Percentiles rank a stretch among this genome's conserved stretches.
Conservation (phyloP, 2,797 vertebrate species). For the Semaprochilodus insignis region DNA sequence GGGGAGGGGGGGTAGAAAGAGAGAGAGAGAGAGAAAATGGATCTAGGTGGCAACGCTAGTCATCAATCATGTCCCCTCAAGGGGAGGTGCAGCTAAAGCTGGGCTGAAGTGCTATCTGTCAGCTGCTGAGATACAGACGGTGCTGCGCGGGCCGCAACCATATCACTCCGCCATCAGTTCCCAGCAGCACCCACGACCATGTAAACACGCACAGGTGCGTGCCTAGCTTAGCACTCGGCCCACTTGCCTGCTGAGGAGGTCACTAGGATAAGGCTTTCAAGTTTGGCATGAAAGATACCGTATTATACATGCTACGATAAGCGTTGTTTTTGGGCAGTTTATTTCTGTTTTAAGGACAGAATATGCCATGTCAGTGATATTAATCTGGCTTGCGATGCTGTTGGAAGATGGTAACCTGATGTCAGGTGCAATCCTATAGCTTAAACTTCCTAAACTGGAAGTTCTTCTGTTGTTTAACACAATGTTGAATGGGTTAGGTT, state of each 20-base stretch:
- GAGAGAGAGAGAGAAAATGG: constrained; percentile 79
- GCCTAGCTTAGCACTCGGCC: constrained; percentile 44
- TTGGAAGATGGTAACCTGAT: constrained; percentile 38
- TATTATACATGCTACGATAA: background rate
- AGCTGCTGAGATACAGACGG: constrained; percentile 76
- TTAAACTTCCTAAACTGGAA: constrained; percentile 19
- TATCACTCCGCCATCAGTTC: constrained; percentile 78
- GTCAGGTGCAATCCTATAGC: constrained; percentile 35
- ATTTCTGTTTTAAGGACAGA: background rate
- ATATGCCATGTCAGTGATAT: background rate
- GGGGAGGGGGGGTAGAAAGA: constrained; percentile 57
- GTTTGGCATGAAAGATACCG: constrained; percentile 31
- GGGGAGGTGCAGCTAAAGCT: constrained; percentile 84
- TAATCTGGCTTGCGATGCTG: constrained; percentile 33
- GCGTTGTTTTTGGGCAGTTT: constrained; percentile 10
- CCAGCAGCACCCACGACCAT: constrained; percentile 73
- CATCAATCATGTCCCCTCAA: constrained; percentile 86
- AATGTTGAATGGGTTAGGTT: background rate
- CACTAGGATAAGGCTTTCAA: constrained; percentile 37
- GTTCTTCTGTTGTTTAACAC: background rate
- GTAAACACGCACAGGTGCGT: constrained; percentile 80
- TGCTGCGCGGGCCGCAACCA: constrained; percentile 60
- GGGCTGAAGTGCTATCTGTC: constrained; percentile 86
- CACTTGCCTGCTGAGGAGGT: constrained; percentile 51
- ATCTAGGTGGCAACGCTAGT: constrained; percentile 82